Evolutionary conservation across 2,113 vertebrate species (phyloP), one percentile per base, ranked within the genome.

Genomic region (Canis aureus): DNA sequence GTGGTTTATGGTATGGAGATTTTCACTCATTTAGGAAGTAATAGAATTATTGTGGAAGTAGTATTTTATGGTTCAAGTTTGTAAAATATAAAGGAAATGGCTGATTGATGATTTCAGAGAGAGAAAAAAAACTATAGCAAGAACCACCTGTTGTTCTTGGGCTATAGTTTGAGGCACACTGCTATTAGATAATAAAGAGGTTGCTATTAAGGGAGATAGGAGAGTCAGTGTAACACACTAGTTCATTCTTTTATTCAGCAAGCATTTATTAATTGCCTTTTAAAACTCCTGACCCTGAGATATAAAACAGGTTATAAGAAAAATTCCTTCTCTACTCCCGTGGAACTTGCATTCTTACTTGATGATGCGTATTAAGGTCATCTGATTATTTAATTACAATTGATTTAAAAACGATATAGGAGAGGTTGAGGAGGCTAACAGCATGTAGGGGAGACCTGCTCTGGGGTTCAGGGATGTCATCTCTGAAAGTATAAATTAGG

Each of bases 31-130:
- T 62, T 64, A 86, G 27, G 73, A 82, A 86, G 69, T 60, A 83
- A 32, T 67, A 92, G 92, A 16, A n/a, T 86, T 89, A 92, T 53
- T 55, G 49, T 92, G 57, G 73, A 95, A 97, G 64, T 71, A 80
- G 3, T 95, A 35, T 91, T 95, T 94, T 97, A 60, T 38, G 60
- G 25, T 83, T 96, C 60, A 94, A 11, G 76, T 78, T 97, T 94
- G 51, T 94, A 94, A 97, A 96, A 92, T 94, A 84, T 16, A 53
- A 88, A 97, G 89, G 81, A 89, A 90, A 93, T 69, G n/a, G 29
- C 92, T 82, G 49, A 35, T 96, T 29, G 43, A 43, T 43, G 43
- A 43, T 43, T 43, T 43, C 43, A 43, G 43, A 43, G 43, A 43
- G 43, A 7, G 43, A 43, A 43, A 43, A 43, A 43, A 43, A 69